Evolutionary conservation across 2,113 vertebrate genomes (phyloP), one percentile per base, ranked within the genome.

Genomic region (Calyptommatus sinebrachiatus): DNA sequence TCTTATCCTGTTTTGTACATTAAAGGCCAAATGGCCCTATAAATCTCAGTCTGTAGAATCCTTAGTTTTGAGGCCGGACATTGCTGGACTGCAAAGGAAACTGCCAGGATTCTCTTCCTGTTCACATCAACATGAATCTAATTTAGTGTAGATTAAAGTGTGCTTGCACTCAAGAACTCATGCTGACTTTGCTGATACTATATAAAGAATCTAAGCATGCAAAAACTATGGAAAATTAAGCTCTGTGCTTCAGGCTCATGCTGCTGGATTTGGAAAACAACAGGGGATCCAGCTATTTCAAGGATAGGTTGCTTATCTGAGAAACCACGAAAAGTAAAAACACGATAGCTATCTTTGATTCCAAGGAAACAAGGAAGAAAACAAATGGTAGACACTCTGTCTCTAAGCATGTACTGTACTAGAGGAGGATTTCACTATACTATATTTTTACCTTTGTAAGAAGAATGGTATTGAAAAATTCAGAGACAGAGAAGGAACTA

Each of bases 211-310:
- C 18, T 8, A 80, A 50, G 14, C 63, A 68, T 65, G 35, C 72
- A 57, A 81, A 60, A n/a, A 57, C 11, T 60, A 68, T 11, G 50
- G 35, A 60, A 68, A 81, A 74, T 46, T 74, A 63, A 45, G 72
- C 26, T 74, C 18, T 60, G 60, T 68, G 28, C 24, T n/a, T 6
- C 22, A 18, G 67, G 31, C n/a, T 81, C 63, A 24, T 31, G 65
- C 29, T 66, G 46, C 5, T 73, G 71, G 62, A 65, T 73, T 80
- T 73, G 48, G 73, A 80, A 66, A 46, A 73, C 24, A 73, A 53
- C 61, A 80, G 62, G 46, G 73, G 75, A 41, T 35, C 65, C 65
- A 57, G 65, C 46, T 80, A 45, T 28, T 80, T 57, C 63, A 74
- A 31, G 53, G 66, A 66, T 20, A 67, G 70, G 46, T 24, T 53